These are phyloP conservation scores for Styela clava DNA, from an alignment of 23 tunicate species.

Conservation along the genomic window DNA sequence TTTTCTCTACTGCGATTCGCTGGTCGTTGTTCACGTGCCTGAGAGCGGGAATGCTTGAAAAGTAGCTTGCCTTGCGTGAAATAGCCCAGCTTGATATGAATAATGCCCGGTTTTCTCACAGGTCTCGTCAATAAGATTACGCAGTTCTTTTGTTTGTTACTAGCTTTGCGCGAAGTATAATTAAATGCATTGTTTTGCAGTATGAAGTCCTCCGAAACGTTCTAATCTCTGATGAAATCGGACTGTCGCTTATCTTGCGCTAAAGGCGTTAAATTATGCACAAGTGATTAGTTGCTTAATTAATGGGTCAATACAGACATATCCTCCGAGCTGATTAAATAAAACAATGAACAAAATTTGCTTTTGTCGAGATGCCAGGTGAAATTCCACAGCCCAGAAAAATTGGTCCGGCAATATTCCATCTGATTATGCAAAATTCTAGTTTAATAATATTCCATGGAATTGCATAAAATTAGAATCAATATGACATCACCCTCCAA, in stretches of 20 bases:
- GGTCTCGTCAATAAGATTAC: neutral
- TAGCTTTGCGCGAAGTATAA: neutral
- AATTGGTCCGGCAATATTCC: too few species aligned
- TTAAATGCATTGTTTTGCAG: neutral
- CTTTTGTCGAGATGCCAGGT: too few species aligned
- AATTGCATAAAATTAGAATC: too few species aligned
- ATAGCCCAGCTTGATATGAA: neutral
- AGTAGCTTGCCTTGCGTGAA: neutral
- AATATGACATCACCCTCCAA: too few species aligned
- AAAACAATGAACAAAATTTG: too few species aligned
- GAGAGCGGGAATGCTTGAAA: constrained; percentile 84
- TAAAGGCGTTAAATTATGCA: neutral
- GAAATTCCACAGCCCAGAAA: too few species aligned
- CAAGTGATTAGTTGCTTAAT: neutral
- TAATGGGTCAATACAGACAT: neutral
- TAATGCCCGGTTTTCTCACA: neutral
- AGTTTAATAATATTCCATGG: too few species aligned
- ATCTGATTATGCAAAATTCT: too few species aligned
- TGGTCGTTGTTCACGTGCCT: constrained; percentile 59
- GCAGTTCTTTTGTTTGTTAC: neutral
- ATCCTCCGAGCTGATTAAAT: neutral
- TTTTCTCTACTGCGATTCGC: constrained; percentile 64
- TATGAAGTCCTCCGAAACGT: neutral
- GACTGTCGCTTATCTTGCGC: neutral
- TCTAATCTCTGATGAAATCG: neutral